Percentiles rank a stretch among this genome's conserved stretches.
Conservation (phyloP, 2,888 invertebrate species). For the Morpho achilles region DNA sequence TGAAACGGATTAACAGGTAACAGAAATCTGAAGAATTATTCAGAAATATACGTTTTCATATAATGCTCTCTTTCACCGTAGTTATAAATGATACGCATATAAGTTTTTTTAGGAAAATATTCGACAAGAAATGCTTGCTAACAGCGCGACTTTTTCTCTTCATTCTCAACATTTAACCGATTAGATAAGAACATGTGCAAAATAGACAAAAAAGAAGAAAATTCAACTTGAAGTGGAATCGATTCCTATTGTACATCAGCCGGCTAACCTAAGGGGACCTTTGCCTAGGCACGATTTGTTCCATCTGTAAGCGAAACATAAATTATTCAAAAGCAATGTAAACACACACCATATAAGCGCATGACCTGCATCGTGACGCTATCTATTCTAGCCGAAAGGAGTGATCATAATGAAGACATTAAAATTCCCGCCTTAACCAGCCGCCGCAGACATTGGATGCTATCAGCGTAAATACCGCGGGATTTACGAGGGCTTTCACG, state of each 20-base stretch:
- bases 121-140: too few species aligned
- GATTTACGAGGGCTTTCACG: slow-evolving; percentile 41
- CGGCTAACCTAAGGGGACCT: slow-evolving; percentile 16
- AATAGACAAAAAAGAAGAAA: slow-evolving; percentile 1
- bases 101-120: too few species aligned
- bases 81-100: too few species aligned
- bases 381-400: slow-evolving; percentile 35
- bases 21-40: too few species aligned
- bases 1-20: too few species aligned
- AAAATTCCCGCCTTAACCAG: slow-evolving; percentile 53
- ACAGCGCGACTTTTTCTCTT: too few species aligned
- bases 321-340: slow-evolving; percentile 34
- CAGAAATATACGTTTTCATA: too few species aligned
- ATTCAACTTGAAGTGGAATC: slow-evolving; percentile 7
- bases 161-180: too few species aligned
- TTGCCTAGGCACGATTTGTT: slow-evolving; percentile 27
- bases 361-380: slow-evolving; percentile 34
- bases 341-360: slow-evolving; percentile 32
- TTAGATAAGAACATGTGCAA: too few species aligned
- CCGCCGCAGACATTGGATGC: slow-evolving; percentile 21
- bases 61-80: too few species aligned
- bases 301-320: slow-evolving; percentile 30
- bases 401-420: slow-evolving; percentile 56
- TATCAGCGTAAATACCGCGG: slow-evolving; percentile 26
- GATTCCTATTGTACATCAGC: slow-evolving; percentile 7